Conservation (phyloP, 2,888 invertebrate genomes). For the Biston stratarius region DNA sequence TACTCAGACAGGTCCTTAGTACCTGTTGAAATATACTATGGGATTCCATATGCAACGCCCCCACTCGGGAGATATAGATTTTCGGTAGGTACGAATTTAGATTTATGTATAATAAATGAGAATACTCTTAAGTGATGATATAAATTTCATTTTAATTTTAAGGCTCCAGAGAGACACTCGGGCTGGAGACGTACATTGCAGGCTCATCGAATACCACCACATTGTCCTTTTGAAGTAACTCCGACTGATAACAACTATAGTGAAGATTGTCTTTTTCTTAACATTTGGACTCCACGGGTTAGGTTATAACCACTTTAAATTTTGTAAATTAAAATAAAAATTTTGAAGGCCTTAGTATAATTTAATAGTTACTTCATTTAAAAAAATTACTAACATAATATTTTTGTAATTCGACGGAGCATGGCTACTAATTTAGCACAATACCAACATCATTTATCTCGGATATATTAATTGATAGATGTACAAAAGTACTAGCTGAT, state of each 20-base stretch:
- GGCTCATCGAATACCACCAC: conserved; percentile 90
- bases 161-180: conserved; percentile 90
- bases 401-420: too few species aligned
- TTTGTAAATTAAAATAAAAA: too few species aligned
- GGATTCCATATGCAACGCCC: conserved; percentile 93
- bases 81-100: conserved; percentile 79
- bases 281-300: conserved; percentile 95
- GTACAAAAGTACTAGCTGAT: too few species aligned
- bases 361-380: too few species aligned
- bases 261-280: conserved; percentile 96
- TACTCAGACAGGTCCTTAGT: conserved; percentile 87
- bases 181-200: conserved; percentile 90
- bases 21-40: conserved; percentile 90
- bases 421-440: too few species aligned
- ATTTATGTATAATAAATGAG: not conserved
- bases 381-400: too few species aligned
- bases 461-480: not conserved
- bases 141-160: conserved; percentile 28
- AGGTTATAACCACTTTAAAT: conserved; percentile 5
- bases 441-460: not conserved
- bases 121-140: too few species aligned
- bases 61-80: conserved; percentile 92
- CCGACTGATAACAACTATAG: conserved; percentile 63
- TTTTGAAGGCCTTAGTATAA: too few species aligned
- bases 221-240: conserved; percentile 85